A percentile compares a stretch with the other conserved stretches of the same genome.
Evolutionary conservation across 2,888 invertebrate species (phyloP).

Genomic region (Andricus curvator): DNA sequence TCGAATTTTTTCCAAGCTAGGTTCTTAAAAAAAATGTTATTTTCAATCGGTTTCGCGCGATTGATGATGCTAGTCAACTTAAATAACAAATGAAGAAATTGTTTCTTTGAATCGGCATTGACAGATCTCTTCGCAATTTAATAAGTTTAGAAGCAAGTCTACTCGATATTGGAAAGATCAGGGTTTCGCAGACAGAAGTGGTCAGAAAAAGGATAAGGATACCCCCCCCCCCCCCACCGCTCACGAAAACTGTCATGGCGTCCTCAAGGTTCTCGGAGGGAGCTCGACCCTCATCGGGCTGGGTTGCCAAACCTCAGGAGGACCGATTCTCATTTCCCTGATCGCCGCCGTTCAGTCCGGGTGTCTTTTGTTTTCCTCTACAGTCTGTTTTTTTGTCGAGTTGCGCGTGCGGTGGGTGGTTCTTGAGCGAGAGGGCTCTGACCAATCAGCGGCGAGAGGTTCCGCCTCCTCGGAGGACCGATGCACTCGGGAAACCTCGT

Average conservation of each 20-base stretch:
- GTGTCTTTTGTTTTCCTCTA: conserved; percentile 53
- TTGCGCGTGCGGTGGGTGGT: conserved; percentile 57
- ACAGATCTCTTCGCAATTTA: too few relatives aligned
- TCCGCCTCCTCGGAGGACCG: conserved; percentile 53
- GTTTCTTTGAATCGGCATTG: too few relatives aligned
- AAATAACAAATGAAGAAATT: too few relatives aligned
- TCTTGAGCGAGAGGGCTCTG: conserved; percentile 47
- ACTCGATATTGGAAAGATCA: not conserved
- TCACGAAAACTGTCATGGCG: conserved; percentile 43
- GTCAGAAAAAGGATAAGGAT: not conserved
- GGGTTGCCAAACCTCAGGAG: conserved; percentile 43
- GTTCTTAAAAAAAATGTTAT: too few relatives aligned
- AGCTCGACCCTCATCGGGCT: conserved; percentile 3
- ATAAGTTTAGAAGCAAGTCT: too few relatives aligned
- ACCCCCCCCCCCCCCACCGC: not conserved
- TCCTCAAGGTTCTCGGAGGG: conserved; percentile 46
- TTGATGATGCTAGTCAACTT: too few relatives aligned
- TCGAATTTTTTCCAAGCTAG: too few relatives aligned
- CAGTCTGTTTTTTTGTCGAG: conserved; percentile 48
- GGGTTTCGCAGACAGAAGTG: not conserved
- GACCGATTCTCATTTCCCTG: conserved; percentile 27
- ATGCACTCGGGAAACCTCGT: conserved; percentile 44
- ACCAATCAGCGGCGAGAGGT: conserved; percentile 52
- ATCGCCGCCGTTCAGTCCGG: conserved; percentile 42
- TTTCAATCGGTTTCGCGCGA: too few relatives aligned